Base-by-base conservation (phyloP, 2,888 invertebrate species). In the Itoplectis maculator region DNA sequence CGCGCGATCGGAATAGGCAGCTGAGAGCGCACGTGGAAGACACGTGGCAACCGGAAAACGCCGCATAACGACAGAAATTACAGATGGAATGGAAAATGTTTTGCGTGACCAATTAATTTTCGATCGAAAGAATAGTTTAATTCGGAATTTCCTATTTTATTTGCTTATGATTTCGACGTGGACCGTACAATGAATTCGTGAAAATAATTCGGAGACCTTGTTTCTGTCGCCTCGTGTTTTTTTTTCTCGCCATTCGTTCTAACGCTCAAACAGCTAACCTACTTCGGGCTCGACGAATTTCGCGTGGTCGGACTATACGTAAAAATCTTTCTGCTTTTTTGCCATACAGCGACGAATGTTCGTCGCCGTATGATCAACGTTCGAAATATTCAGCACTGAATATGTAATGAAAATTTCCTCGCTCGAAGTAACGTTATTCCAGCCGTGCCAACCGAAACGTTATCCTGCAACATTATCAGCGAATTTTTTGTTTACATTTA, bases 341-440 rank as follows among this genome's bases (percentile, higher is more conserved):
- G 15, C 35, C 2, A 35, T 59, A 35, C 56, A n/a, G 29, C 5
- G 20, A 29, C 49, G 49, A 51, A 1, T 18, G 49, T 51, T 51
- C 15, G 18, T 42, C 8, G 42, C 42, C 42, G 8, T 15, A n/a
- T n/a, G 9, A 13, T 54, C 11, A 8, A 54, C 68, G 20, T 59
- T 70, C 47, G 42, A 72, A 51, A 83, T 69, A 86, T 86, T 18
- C 20, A 20, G 40, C 72, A 81, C 73, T 54, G 54, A 54, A 23
- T 54, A 54, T 23, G 23, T 11, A 54, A 23, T 45, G 61, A 15
- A 72, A 59, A 59, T 61, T 47, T 47, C 73, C 6, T 66, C 56
- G 59, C 35, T 63, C 49, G 37, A 37, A 35, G 61, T 54, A n/a
- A 35, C 35, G 5, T 2, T 29, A 29, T 29, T 29, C 29, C 29